A percentile compares a stretch with the other conserved stretches of the same genome.
These are phyloP conservation scores for Synergus gifuensis DNA, from an alignment of 2,888 invertebrate genomes.

Conservation along the genomic window DNA sequence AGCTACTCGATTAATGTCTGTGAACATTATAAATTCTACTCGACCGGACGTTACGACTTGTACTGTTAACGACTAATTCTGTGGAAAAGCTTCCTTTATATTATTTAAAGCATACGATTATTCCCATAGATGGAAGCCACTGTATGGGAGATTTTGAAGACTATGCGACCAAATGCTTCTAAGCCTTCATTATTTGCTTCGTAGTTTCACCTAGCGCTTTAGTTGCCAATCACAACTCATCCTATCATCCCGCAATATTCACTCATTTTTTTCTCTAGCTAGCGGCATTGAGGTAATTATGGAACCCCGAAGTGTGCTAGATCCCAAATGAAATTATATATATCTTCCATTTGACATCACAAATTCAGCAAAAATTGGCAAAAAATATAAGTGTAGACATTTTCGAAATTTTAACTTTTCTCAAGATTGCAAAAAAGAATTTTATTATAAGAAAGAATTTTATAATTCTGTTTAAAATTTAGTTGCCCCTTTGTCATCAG, in stretches of 20 bases:
- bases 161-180: slow-evolving; percentile 74
- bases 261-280: slow-evolving; percentile 72
- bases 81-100: slow-evolving; percentile 29
- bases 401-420: too few relatives aligned
- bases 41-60: slow-evolving; percentile 6
- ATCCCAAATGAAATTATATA: not conserved
- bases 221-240: slow-evolving; percentile 70
- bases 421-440: too few relatives aligned
- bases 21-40: slow-evolving; percentile 8
- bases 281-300: slow-evolving; percentile 76
- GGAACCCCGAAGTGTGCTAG: slow-evolving; percentile 49
- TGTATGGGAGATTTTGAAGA: slow-evolving; percentile 76
- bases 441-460: too few relatives aligned
- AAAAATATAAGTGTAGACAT: too few relatives aligned
- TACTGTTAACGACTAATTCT: not conserved
- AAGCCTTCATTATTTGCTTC: slow-evolving; percentile 74
- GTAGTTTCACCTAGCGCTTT: slow-evolving; percentile 76
- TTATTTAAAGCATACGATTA: slow-evolving; percentile 58
- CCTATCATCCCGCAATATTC: slow-evolving; percentile 71
- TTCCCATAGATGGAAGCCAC: slow-evolving; percentile 76
- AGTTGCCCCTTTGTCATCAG: not conserved
- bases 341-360: not conserved
- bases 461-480: not conserved
- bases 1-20: slow-evolving; percentile 10
- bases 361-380: too few relatives aligned